Evolutionary conservation across 2,888 invertebrate species (phyloP).

Genomic region (Protodeltote pygarga): DNA sequence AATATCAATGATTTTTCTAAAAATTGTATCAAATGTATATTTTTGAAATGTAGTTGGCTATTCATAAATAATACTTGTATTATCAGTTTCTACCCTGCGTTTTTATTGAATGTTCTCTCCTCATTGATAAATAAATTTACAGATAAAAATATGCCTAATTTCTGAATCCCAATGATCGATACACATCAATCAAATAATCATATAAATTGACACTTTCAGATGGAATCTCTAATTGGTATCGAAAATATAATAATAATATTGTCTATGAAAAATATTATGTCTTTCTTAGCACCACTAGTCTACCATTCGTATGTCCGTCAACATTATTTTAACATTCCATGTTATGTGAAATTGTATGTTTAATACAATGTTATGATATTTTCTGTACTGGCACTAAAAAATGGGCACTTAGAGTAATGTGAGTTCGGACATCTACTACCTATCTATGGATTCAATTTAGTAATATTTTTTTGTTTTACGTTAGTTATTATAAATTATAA

Average conservation of each 20-base stretch:
- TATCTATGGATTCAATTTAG: slow-evolving; percentile 24
- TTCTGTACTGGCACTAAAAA: slow-evolving; percentile 20
- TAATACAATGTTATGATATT: slow-evolving; percentile 40
- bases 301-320: slow-evolving; percentile 45
- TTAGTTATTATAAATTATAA: slow-evolving; percentile 8
- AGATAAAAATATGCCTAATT: slow-evolving; percentile 33
- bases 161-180: slow-evolving; percentile 23
- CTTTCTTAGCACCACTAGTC: slow-evolving; percentile 81
- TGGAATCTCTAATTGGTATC: slow-evolving; percentile 74
- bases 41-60: slow-evolving; percentile 32
- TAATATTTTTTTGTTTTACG: slow-evolving; percentile 14
- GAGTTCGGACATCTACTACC: slow-evolving; percentile 17
- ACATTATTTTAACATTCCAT: slow-evolving; percentile 40
- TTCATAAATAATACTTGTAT: slow-evolving; percentile 50
- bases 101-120: slow-evolving; percentile 67
- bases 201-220: slow-evolving; percentile 75
- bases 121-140: slow-evolving; percentile 49
- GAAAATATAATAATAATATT: slow-evolving; percentile 75
- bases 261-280: slow-evolving; percentile 81
- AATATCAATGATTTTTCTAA: slow-evolving; percentile 9
- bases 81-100: slow-evolving; percentile 78
- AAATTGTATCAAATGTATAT: slow-evolving; percentile 15
- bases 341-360: slow-evolving; percentile 29
- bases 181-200: slow-evolving; percentile 59
- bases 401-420: slow-evolving; percentile 26